phyloP scores from a whole-genome alignment of 2,888 invertebrate genomes.

The Lithosia quadra region DNA sequence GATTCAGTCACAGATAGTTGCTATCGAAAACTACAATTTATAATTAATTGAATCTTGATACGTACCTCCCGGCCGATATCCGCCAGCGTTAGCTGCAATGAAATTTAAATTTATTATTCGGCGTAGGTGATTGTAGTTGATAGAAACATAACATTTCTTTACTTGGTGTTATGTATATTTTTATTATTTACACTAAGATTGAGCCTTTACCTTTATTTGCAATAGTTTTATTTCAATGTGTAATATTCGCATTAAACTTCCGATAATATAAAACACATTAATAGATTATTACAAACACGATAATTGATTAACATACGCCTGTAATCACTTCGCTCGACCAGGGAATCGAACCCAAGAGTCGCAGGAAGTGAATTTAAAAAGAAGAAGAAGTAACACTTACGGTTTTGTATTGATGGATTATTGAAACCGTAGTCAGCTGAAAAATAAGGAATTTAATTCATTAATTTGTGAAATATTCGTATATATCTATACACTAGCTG shows the following conservation, averaged over 20 bases:
- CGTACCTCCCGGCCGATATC: background rate
- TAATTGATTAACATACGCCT: too few relatives aligned
- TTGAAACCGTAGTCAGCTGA: constrained; percentile 1
- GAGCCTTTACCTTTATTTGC: too few relatives aligned
- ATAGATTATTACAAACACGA: too few relatives aligned
- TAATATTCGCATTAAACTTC: too few relatives aligned
- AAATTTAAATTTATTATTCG: background rate
- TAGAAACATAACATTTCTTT: too few relatives aligned
- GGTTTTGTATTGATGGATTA: constrained; percentile 2
- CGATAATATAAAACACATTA: background rate
- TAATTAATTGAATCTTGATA: background rate
- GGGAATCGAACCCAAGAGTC: background rate
- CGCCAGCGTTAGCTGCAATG: background rate
- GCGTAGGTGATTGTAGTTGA: too few relatives aligned
- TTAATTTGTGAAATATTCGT: background rate
- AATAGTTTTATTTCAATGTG: too few relatives aligned
- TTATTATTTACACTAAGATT: too few relatives aligned
- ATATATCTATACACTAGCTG: too few relatives aligned
- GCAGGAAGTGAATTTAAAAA: background rate
- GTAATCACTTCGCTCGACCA: too few relatives aligned
- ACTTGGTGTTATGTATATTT: too few relatives aligned
- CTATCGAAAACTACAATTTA: background rate
- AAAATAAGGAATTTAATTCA: background rate
- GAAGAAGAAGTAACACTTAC: background rate
- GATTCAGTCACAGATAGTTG: too few relatives aligned